A percentile compares a stretch with the other conserved stretches of the same genome.
Evolutionary conservation across 2,113 vertebrate species (phyloP).

Genomic region (Melierax canorus): DNA sequence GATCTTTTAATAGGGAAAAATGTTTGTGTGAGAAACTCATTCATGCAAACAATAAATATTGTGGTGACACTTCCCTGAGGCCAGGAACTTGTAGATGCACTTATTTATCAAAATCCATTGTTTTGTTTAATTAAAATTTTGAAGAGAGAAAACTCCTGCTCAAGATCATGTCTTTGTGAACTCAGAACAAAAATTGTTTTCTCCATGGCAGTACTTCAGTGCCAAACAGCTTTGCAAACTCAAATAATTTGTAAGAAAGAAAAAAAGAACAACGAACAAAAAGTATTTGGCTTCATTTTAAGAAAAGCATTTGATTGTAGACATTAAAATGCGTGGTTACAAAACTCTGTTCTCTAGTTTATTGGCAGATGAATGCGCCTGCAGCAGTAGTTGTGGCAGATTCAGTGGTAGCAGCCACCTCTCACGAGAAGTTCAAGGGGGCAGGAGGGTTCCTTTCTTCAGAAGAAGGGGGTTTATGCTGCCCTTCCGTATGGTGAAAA

Average conservation of each 20-base stretch:
- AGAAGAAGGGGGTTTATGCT: background rate
- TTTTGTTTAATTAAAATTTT: background rate
- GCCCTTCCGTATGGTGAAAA: background rate
- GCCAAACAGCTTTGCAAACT: background rate
- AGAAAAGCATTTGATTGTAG: background rate
- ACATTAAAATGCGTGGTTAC: background rate
- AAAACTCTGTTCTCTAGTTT: background rate
- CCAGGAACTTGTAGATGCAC: background rate
- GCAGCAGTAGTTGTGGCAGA: background rate
- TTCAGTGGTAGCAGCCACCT: background rate
- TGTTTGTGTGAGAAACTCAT: background rate
- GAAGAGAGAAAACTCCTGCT: background rate
- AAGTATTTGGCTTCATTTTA: background rate
- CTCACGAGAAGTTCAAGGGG: background rate
- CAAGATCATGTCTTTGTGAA: background rate
- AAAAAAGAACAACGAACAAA: background rate
- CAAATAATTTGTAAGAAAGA: background rate
- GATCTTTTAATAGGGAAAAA: background rate
- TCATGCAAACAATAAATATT: background rate
- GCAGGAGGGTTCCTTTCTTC: background rate
- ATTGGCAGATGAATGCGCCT: background rate
- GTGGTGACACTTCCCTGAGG: background rate
- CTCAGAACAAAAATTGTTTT: background rate
- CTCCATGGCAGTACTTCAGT: background rate
- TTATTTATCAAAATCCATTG: conserved; percentile 12